Conservation (phyloP, 2,888 invertebrate species). For the Drosophila anomalata region DNA sequence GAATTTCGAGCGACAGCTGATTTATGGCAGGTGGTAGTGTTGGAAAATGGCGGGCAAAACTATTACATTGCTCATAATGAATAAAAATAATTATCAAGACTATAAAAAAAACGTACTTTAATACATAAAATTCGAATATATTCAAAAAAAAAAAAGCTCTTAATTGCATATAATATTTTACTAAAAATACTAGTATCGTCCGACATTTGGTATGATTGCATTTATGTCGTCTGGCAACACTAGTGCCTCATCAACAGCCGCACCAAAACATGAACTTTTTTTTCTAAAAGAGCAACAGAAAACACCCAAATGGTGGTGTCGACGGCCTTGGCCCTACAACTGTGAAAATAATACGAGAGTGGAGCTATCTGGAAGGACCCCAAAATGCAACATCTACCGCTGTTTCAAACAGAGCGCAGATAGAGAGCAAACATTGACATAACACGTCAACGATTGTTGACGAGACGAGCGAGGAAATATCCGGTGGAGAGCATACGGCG, state of each 20-base stretch:
- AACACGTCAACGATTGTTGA: conserved; percentile 70
- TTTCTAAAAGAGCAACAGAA: not conserved
- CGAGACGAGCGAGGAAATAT: conserved; percentile 10
- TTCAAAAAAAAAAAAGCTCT: too few species aligned
- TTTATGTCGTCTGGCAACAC: not conserved
- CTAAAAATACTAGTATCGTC: too few species aligned
- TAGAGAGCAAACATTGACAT: conserved; percentile 66
- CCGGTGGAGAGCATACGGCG: conserved; percentile 17
- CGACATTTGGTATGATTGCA: not conserved
- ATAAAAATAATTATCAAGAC: not conserved
- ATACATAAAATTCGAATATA: not conserved
- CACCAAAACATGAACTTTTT: conserved; percentile 1
- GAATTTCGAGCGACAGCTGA: conserved; percentile 2
- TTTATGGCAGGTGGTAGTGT: conserved; percentile 17
- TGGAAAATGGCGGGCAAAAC: not conserved
- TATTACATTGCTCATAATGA: not conserved
- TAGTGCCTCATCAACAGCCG: not conserved
- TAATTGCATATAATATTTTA: too few species aligned
- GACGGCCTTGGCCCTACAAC: conserved; percentile 1
- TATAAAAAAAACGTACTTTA: not conserved
- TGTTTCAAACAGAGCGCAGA: conserved; percentile 1
- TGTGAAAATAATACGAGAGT: not conserved
- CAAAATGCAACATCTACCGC: conserved; percentile 37
- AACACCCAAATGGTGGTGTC: not conserved
- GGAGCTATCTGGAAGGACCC: not conserved